Conservation (phyloP, 2,888 invertebrate genomes). For the Drosophila colorata region DNA sequence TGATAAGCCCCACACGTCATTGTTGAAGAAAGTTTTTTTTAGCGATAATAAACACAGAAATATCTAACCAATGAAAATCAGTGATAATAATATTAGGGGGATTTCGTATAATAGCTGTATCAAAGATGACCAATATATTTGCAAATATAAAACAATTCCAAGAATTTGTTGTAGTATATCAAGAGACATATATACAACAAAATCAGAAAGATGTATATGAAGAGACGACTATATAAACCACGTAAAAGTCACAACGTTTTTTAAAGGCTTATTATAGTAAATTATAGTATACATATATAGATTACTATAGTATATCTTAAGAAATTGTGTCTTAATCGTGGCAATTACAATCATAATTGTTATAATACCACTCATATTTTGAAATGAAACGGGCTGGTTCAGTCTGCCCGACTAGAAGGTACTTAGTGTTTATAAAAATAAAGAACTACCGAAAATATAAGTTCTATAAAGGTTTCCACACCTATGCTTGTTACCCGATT, state of each 20-base stretch:
- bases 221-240: neutral
- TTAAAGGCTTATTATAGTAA: neutral
- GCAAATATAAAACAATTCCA: neutral
- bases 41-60: constrained; percentile 38
- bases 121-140: constrained; percentile 13
- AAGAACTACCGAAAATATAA: no score
- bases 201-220: neutral
- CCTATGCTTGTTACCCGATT: no score
- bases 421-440: neutral
- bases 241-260: no score
- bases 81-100: neutral
- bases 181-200: neutral
- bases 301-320: no score
- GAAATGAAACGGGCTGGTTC: neutral
- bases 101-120: constrained; percentile 5
- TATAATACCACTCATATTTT: neutral
- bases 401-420: no score
- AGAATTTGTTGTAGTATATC: neutral
- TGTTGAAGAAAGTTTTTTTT: constrained; percentile 24
- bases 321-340: neutral
- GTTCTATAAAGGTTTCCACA: no score
- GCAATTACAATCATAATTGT: neutral
- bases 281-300: neutral
- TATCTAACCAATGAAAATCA: neutral
- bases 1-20: constrained; percentile 61